Evolutionary conservation across 2,113 vertebrate genomes (phyloP), one percentile per base, ranked within the genome.

Genomic region (Urocynchramus pylzowi): DNA sequence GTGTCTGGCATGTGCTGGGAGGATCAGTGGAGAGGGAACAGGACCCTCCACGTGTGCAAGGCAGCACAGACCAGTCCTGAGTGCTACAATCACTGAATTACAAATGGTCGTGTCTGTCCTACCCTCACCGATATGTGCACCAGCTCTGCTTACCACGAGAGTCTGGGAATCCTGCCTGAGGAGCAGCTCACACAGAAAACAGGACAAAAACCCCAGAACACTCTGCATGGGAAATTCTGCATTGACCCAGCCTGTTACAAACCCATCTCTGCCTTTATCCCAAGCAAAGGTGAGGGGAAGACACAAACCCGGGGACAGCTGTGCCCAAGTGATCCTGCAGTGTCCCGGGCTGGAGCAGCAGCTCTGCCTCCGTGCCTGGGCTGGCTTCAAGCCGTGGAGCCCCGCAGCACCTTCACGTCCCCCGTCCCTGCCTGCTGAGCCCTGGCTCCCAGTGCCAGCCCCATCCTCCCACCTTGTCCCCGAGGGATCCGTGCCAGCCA

Each of bases 121-220:
- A 0, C 65, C 21, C 31, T n/a, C 37, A 3, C 53, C 33, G 60
- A 23, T 10, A 3, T 0, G 11, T 9, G 42, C 30, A 28, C 74
- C 21, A 86, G 54, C n/a, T 44, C 81, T 79, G 44, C 3, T 33
- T 18, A 26, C 52, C 5, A 0, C 4, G 2, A 31, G 31, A 26
- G 24, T 7, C 68, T 78, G 65, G 20, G 52, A 76, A 76, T 53
- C 20, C 26, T 35, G 28, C 16, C 84, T 2, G 39, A 86, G 68
- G 23, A 74, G 64, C 57, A 77, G 52, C 45, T 92, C 18, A 21
- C 31, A 7, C 23, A 28, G 22, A 71, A 74, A 70, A 39, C 22
- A 21, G n/a, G 59, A 10, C 11, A 49, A 41, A 28, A 37, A 1
- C 10, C 49, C 30, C n/a, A 35, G 30, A 50, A 53, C 45, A 15